Base-by-base conservation (phyloP, 2,888 invertebrate species). In the Drosophila pegasa region DNA sequence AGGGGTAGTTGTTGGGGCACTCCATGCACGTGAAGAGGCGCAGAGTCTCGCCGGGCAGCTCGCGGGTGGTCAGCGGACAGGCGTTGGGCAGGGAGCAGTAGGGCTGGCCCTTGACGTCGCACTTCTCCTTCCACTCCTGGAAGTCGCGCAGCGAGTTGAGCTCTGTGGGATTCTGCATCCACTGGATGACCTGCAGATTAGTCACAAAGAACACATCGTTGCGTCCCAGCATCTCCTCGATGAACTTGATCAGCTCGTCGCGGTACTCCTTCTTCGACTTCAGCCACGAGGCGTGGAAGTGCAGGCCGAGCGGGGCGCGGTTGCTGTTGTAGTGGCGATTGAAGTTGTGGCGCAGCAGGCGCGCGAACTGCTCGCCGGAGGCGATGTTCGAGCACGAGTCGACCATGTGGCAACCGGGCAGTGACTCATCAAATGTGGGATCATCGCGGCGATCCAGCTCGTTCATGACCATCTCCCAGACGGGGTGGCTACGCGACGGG, bases 391-490 rank as follows among this genome's bases (percentile, higher is more conserved):
- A 97, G 93, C 98, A 98, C 29, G 97, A 97, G 91, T 98, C 98
- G 0, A 98, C 97, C 94, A 98, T 97, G 92, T 98, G 97, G 93
- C 98, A 98, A 94, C 98, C 97, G 37, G 98, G 97, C 62, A 98
- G 94, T 5, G 97, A 97, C 92, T 98, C 98, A 90, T 98, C 98
- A 91, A 98, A 98, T 6, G 96, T 96, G 5, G 98, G 98, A 90
- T 98, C 98, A 91, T 98, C 98, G 92, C 98, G 95, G 92, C 98
- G 95, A 93, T 98, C 98, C 82, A 98, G 93, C 92, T 98, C 98
- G 91, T 98, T 98, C 97, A 98, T 97, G 55, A 98, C 98, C 95
- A 98, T 98, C 93, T 98, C 98, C 98, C 98, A 98, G 41, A 98
- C 97, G 27, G 98, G 97, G 89, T 98, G 98, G 88, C 96, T 96